phyloP scores from a whole-genome alignment of 2,113 vertebrate species.

The Echinops telfairi region DNA sequence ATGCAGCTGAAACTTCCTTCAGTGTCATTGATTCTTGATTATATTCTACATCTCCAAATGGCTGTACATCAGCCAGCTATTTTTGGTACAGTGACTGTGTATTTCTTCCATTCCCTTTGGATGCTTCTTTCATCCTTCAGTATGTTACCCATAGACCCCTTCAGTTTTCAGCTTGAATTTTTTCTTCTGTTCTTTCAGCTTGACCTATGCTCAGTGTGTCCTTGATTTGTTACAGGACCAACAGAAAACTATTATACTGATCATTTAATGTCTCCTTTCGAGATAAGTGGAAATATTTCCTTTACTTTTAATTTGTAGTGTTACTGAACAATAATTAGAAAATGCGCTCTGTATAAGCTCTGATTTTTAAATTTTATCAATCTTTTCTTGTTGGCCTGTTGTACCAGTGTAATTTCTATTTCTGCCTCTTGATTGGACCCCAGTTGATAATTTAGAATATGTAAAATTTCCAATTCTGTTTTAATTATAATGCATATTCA shows the following conservation, averaged over 20 bases:
- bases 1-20: no score
- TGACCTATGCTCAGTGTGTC: background rate
- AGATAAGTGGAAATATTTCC: background rate
- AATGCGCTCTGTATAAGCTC: background rate
- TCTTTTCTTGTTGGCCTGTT: slow-evolving; percentile 7
- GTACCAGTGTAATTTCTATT: background rate
- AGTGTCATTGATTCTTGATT: no score
- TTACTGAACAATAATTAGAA: background rate
- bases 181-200: no score
- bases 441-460: background rate
- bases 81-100: no score
- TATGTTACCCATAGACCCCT: no score
- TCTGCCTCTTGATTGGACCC: background rate
- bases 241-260: background rate
- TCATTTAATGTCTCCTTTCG: background rate
- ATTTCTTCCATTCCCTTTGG: no score
- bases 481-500: no score
- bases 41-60: no score
- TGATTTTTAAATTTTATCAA: slow-evolving; percentile 28
- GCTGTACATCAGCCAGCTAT: no score
- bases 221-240: background rate
- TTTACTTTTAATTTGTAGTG: background rate
- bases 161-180: no score
- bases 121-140: no score
- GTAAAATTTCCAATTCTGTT: background rate